A percentile compares a stretch with the other conserved stretches of the same genome.
phyloP scores from a whole-genome alignment of 92 coral and sea anemone genomes.

The Palythoa caribaeorum region DNA sequence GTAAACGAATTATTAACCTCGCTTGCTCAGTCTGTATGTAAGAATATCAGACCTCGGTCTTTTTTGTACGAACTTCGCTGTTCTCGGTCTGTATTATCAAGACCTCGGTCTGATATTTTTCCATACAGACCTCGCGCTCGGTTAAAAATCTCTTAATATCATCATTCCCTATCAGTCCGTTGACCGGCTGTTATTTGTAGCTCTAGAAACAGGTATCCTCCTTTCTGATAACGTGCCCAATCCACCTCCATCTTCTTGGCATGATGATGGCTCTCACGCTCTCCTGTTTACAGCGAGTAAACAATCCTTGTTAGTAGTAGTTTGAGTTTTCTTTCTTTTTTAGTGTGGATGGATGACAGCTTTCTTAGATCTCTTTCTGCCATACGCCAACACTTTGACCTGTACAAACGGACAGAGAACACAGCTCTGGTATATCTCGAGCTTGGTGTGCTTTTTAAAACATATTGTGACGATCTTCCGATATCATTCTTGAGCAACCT shows the following conservation, averaged over 20 bases:
- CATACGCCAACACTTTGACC: slow-evolving; percentile 39
- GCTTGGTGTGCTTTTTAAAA: slow-evolving; percentile 2
- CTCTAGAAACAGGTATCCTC: neutral
- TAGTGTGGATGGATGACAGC: slow-evolving; percentile 36
- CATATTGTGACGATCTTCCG: slow-evolving; percentile 42
- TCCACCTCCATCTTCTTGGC: slow-evolving; percentile 60
- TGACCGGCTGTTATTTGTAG: too few relatives aligned
- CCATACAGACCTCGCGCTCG: too few relatives aligned
- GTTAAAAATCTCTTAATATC: too few relatives aligned
- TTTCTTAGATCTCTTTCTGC: slow-evolving; percentile 31
- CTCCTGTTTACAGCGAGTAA: slow-evolving; percentile 32
- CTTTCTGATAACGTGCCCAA: slow-evolving; percentile 41
- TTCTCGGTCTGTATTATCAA: too few relatives aligned
- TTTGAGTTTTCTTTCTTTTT: slow-evolving; percentile 28
- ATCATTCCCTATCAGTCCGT: neutral
- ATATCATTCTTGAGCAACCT: slow-evolving; percentile 14
- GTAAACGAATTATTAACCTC: too few relatives aligned
- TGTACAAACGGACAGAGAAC: slow-evolving; percentile 40
- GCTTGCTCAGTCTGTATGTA: too few relatives aligned
- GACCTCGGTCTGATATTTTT: too few relatives aligned
- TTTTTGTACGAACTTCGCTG: too few relatives aligned
- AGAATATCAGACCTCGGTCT: too few relatives aligned
- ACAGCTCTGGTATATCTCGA: slow-evolving; percentile 42
- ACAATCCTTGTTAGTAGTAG: neutral
- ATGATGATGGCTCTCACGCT: slow-evolving; percentile 17